A percentile compares a stretch with the other conserved stretches of the same genome.
phyloP scores from a whole-genome alignment of 2,888 invertebrate genomes.

The Cancer borealis region DNA sequence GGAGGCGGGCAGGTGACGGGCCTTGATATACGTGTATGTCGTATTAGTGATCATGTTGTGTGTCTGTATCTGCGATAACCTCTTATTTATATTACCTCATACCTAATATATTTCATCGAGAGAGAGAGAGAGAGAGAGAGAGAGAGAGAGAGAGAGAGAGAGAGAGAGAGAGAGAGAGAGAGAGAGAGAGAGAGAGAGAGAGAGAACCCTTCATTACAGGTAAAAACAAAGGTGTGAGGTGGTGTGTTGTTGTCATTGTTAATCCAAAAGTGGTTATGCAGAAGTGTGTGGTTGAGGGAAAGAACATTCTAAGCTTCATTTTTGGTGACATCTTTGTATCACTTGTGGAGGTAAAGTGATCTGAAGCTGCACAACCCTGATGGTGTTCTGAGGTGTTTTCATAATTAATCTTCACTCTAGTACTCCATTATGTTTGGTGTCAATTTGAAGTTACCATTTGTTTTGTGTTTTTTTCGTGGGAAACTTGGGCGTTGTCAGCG shows the following conservation, averaged over 20 bases:
- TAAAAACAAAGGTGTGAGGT: not conserved
- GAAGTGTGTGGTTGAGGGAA: not conserved
- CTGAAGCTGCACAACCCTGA: not conserved
- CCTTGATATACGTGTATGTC: not conserved
- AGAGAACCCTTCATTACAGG: not conserved
- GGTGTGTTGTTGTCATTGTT: not conserved
- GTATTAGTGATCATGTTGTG: slow-evolving; percentile 31
- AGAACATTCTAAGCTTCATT: not conserved
- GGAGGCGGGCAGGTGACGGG: not conserved
- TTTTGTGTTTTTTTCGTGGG: not conserved
- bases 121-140: slow-evolving; percentile 45
- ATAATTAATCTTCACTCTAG: not conserved
- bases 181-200: slow-evolving; percentile 40
- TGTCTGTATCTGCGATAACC: not conserved
- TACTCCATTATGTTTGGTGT: not conserved
- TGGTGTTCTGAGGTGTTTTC: not conserved
- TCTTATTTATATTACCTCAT: not conserved
- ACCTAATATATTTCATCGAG: not conserved
- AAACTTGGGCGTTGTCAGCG: not conserved
- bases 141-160: slow-evolving; percentile 34
- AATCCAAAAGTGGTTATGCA: not conserved
- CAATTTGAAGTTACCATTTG: not conserved
- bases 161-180: slow-evolving; percentile 35
- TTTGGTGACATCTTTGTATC: not conserved
- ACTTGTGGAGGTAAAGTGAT: not conserved